Percentiles rank a stretch among this genome's conserved stretches.
Evolutionary conservation across 2,113 vertebrate genomes (phyloP).

Genomic region (Australoheros scitulus): DNA sequence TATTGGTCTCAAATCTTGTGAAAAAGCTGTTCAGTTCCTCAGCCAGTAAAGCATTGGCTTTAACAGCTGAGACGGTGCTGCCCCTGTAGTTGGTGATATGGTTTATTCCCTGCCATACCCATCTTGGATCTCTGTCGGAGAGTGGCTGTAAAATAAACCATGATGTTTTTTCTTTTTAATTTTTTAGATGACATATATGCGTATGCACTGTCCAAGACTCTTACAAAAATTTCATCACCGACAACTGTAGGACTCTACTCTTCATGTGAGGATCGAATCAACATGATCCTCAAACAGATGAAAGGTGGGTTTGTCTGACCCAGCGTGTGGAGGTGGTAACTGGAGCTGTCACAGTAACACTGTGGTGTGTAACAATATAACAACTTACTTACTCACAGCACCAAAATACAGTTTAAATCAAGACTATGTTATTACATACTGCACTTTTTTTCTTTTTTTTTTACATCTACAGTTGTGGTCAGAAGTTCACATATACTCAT

Average conservation of each 20-base stretch:
- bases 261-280: conserved; percentile 79
- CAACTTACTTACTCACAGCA: too few species aligned
- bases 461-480: too few species aligned
- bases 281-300: conserved; percentile 74
- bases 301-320: conserved; percentile 67
- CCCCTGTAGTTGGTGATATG: too few species aligned
- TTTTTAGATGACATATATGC: conserved; percentile 79
- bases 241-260: conserved; percentile 85
- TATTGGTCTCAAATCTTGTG: too few species aligned
- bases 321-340: not conserved
- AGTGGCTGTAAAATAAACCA: not conserved
- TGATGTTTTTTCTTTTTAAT: conserved; percentile 1
- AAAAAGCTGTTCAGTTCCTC: too few species aligned
- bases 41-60: too few species aligned
- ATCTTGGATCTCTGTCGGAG: too few species aligned
- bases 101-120: too few species aligned
- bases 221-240: conserved; percentile 79
- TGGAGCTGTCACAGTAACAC: not conserved
- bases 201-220: conserved; percentile 80
- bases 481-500: too few species aligned
- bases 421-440: not conserved
- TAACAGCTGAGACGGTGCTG: too few species aligned
- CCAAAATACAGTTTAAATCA: too few species aligned
- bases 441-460: not conserved
- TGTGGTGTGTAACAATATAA: not conserved